Conservation (phyloP, 2,888 invertebrate species). For the Morinoia aosen region DNA sequence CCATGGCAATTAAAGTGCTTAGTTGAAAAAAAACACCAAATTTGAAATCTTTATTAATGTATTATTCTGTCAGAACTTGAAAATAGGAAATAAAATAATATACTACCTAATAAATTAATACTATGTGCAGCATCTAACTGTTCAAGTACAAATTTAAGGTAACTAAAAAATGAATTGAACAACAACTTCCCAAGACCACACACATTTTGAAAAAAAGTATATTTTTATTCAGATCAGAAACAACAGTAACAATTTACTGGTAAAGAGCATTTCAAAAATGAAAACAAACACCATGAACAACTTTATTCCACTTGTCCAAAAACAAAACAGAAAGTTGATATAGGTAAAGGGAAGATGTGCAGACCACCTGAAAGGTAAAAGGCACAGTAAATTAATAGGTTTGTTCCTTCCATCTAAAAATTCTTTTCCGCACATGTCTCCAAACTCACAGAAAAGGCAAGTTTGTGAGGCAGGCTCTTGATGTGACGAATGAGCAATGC, state of each 20-base stretch:
- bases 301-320: neutral
- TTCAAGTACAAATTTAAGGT: too few relatives aligned
- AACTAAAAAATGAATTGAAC: too few relatives aligned
- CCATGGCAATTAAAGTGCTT: too few relatives aligned
- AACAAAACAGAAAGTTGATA: neutral
- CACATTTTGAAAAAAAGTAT: too few relatives aligned
- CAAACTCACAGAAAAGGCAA: conserved; percentile 29
- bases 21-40: neutral
- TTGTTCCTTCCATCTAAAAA: neutral
- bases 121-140: too few relatives aligned
- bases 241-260: too few relatives aligned
- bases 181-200: too few relatives aligned
- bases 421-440: neutral
- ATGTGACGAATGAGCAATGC: neutral
- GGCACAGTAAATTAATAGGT: neutral
- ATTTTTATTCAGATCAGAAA: too few relatives aligned
- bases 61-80: neutral
- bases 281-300: neutral
- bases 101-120: too few relatives aligned
- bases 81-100: too few relatives aligned
- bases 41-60: neutral
- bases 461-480: conserved; percentile 32
- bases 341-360: neutral
- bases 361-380: neutral
- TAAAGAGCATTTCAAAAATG: neutral